phyloP scores from a whole-genome alignment of 2,113 vertebrate genomes.

The Saguinus midas region DNA sequence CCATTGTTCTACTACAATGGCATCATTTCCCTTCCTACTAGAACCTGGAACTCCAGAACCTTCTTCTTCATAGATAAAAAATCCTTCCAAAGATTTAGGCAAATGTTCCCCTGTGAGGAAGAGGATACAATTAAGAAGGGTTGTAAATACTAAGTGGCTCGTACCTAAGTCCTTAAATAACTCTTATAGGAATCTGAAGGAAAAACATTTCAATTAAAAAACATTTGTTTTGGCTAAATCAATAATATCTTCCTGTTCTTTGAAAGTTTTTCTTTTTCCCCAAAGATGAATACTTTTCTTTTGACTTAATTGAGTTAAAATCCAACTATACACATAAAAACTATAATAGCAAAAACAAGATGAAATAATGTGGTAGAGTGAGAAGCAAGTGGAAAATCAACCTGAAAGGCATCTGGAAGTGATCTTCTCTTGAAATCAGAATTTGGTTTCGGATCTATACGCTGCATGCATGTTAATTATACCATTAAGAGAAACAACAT shows the following conservation, averaged over 20 bases:
- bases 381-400: background rate
- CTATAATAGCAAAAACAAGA: background rate
- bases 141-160: background rate
- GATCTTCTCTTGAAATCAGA: background rate
- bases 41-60: slow-evolving; percentile 80
- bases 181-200: background rate
- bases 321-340: background rate
- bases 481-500: slow-evolving; percentile 7
- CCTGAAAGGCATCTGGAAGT: background rate
- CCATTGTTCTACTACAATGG: slow-evolving; percentile 98
- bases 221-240: background rate
- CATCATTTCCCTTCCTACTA: slow-evolving; percentile 90
- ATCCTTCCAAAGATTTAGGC: slow-evolving; percentile 93
- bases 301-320: slow-evolving; percentile 12
- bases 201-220: background rate
- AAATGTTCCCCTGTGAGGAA: slow-evolving; percentile 88
- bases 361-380: background rate
- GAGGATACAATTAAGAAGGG: slow-evolving; percentile 24
- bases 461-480: background rate
- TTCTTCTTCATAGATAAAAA: slow-evolving; percentile 96
- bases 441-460: background rate
- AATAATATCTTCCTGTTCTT: background rate
- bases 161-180: background rate
- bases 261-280: background rate
- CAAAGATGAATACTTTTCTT: background rate